phyloP scores from a whole-genome alignment of 2,888 invertebrate species.

The Tiliacea citrago region DNA sequence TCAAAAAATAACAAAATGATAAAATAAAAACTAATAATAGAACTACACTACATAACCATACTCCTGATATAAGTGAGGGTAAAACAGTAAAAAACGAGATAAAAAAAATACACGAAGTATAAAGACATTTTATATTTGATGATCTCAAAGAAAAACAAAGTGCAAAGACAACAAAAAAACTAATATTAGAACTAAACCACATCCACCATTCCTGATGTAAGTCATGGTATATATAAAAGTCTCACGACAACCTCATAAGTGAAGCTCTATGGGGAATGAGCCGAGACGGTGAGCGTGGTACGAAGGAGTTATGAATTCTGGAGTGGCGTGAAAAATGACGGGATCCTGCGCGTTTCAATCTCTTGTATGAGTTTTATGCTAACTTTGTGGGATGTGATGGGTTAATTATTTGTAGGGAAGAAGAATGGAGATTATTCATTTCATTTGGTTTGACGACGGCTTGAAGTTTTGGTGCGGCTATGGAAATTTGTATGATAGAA shows the following conservation, averaged over 20 bases:
- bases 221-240: slow-evolving; percentile 71
- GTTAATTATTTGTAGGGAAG: slow-evolving; percentile 50
- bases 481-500: neutral
- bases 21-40: slow-evolving; percentile 39
- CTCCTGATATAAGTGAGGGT: slow-evolving; percentile 66
- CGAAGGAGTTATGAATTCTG: slow-evolving; percentile 83
- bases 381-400: slow-evolving; percentile 17
- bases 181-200: slow-evolving; percentile 28
- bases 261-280: slow-evolving; percentile 75
- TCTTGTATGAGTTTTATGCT: slow-evolving; percentile 44
- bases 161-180: slow-evolving; percentile 5
- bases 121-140: neutral
- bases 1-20: neutral
- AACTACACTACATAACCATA: slow-evolving; percentile 11
- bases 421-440: slow-evolving; percentile 19
- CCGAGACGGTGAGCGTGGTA: slow-evolving; percentile 70
- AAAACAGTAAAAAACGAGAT: no score
- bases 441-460: neutral
- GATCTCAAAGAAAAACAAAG: neutral
- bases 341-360: slow-evolving; percentile 43
- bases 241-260: slow-evolving; percentile 76
- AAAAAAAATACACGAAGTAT: neutral
- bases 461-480: neutral
- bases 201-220: slow-evolving; percentile 45
- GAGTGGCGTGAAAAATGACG: slow-evolving; percentile 81